Conservation (phyloP, 2,797 vertebrate genomes). For the Hozukius guyotensis region DNA sequence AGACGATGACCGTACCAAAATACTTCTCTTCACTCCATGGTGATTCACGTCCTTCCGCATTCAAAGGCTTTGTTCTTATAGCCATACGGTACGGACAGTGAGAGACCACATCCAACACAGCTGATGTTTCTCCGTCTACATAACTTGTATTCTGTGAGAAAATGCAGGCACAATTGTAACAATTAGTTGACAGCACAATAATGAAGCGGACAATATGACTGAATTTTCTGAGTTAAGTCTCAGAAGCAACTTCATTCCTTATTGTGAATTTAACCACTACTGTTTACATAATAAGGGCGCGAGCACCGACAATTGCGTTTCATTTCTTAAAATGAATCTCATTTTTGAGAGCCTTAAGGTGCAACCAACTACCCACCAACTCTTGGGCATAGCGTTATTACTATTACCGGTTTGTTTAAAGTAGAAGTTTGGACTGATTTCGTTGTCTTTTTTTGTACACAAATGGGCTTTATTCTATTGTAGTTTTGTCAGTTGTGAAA, state of each 20-base stretch:
- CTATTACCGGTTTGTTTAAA: too few species aligned
- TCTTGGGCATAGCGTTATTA: too few species aligned
- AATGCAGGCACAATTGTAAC: background rate
- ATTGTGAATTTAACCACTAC: background rate
- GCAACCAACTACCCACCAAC: too few species aligned
- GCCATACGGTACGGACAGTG: background rate
- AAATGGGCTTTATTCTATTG: too few species aligned
- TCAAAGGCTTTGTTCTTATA: fast-evolving
- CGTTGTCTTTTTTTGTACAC: background rate
- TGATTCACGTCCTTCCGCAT: fast-evolving
- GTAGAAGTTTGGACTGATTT: too few species aligned
- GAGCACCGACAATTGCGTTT: too few species aligned
- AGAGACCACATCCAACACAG: fast-evolving
- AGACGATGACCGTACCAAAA: conserved; percentile 34
- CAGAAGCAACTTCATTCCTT: background rate
- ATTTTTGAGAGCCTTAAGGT: too few species aligned
- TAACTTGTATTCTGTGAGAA: fast-evolving
- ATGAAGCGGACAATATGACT: background rate
- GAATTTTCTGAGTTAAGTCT: background rate
- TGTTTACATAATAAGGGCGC: too few species aligned
- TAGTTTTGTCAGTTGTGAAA: too few species aligned
- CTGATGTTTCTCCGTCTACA: fast-evolving
- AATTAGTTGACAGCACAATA: background rate
- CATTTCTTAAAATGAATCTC: too few species aligned
- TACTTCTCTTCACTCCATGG: fast-evolving